Percentiles rank a stretch among this genome's conserved stretches.
Conservation (phyloP, 2,797 vertebrate species). For the Melanotaenia trifasciata region DNA sequence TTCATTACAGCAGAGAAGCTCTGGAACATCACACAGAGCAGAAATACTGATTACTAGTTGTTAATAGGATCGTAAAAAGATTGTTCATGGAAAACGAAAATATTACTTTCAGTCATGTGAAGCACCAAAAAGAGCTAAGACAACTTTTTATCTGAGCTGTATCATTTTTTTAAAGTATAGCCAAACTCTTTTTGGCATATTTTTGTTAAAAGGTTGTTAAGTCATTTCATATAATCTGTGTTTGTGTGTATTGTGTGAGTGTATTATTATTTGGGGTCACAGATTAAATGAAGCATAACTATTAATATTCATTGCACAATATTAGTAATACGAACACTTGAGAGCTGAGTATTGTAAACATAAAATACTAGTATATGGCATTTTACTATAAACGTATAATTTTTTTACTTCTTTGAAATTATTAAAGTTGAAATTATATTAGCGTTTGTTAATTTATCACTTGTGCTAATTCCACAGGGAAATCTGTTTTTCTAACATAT, state of each 20-base stretch:
- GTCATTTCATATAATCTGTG: too few species aligned
- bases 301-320: background rate
- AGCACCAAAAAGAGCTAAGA: background rate
- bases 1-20: slow-evolving; percentile 91
- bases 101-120: slow-evolving; percentile 11
- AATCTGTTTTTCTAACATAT: background rate
- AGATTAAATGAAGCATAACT: background rate
- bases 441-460: background rate
- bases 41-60: slow-evolving; percentile 9
- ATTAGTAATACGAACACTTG: background rate
- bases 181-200: too few species aligned
- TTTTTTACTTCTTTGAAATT: background rate
- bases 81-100: slow-evolving; percentile 12
- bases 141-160: too few species aligned
- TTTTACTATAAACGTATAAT: background rate
- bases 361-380: background rate
- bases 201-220: too few species aligned
- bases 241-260: background rate
- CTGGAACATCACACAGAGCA: slow-evolving; percentile 74
- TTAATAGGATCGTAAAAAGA: slow-evolving; percentile 18
- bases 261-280: background rate
- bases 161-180: background rate
- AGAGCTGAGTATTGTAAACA: background rate
- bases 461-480: background rate
- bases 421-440: background rate